Evolutionary conservation across 2,113 vertebrate species (phyloP).

Genomic region (Mastomys natalensis): DNA sequence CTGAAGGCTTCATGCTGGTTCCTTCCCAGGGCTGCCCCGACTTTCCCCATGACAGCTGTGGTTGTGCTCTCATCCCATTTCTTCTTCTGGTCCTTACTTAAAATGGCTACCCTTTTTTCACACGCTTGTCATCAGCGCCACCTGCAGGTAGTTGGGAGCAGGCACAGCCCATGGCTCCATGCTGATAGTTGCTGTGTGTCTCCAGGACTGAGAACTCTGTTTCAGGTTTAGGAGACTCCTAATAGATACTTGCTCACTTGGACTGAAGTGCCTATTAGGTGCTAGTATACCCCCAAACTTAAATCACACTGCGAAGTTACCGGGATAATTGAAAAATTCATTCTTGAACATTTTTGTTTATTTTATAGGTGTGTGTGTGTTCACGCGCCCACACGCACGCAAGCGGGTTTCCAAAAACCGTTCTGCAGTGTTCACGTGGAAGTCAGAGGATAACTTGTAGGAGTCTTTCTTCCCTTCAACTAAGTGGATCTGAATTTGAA

Average conservation of each 20-base stretch:
- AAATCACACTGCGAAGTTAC: no score
- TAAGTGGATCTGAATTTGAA: not conserved
- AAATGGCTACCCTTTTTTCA: accelerated
- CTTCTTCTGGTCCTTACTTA: not conserved
- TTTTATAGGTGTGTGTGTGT: no score
- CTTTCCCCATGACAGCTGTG: not conserved
- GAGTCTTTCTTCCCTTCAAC: not conserved
- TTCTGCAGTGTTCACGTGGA: no score
- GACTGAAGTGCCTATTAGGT: not conserved
- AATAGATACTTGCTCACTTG: not conserved
- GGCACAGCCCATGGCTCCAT: not conserved
- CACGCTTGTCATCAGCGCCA: accelerated
- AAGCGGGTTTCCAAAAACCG: not conserved
- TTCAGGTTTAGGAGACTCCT: not conserved
- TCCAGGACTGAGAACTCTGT: not conserved
- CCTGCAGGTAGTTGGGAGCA: not conserved
- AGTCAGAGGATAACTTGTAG: not conserved
- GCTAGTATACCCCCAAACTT: not conserved
- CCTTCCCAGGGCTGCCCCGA: not conserved
- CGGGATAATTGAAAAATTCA: no score
- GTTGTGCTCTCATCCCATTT: accelerated
- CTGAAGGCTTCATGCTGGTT: not conserved
- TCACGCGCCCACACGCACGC: not conserved
- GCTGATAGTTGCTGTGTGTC: not conserved
- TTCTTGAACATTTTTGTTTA: no score